These are phyloP conservation scores for Erebia aethiops DNA, from an alignment of 2,888 invertebrate species.

Conservation along the genomic window DNA sequence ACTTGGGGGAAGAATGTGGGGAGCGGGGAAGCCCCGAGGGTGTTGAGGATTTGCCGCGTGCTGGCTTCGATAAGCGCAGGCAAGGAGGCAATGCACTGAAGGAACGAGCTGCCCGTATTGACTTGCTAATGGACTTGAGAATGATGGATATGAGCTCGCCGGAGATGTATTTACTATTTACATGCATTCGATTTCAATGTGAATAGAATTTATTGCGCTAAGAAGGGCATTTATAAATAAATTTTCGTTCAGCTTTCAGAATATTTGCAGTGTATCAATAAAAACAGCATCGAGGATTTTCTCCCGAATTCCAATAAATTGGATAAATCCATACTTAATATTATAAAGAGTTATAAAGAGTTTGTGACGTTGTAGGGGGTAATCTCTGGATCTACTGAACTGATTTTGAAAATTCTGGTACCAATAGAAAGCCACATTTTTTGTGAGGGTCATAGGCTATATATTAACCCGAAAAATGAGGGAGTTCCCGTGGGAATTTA, in stretches of 20 bases:
- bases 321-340: no score
- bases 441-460: no score
- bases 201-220: constrained; percentile 17
- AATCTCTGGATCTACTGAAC: no score
- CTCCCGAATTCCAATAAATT: not conserved
- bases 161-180: constrained; percentile 18
- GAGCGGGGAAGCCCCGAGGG: constrained; percentile 43
- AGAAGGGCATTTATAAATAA: constrained; percentile 6
- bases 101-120: constrained; percentile 37
- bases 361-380: no score
- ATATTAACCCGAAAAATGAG: no score
- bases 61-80: constrained; percentile 46
- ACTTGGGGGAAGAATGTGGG: not conserved
- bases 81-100: constrained; percentile 34
- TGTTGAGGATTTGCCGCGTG: constrained; percentile 48
- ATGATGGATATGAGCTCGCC: constrained; percentile 35
- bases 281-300: not conserved
- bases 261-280: not conserved
- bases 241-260: not conserved
- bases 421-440: no score
- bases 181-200: constrained; percentile 13
- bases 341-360: no score
- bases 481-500: no score
- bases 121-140: constrained; percentile 39
- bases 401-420: no score